These are phyloP conservation scores for Drosophila suzukii DNA, from an alignment of 1,140 invertebrate species.

Conservation along the genomic window DNA sequence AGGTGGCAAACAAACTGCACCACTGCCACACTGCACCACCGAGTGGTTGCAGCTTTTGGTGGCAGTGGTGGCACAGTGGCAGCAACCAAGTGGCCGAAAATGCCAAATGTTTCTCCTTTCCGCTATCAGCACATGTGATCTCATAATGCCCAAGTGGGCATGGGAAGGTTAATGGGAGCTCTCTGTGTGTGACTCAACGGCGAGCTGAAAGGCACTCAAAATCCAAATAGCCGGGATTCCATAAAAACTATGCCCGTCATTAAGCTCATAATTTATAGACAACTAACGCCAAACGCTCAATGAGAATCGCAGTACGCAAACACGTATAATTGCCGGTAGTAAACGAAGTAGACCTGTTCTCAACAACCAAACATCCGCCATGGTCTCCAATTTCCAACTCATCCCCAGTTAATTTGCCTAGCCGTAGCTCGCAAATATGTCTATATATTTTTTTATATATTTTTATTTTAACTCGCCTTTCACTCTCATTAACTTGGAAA, in stretches of 20 bases:
- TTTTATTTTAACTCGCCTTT: slow-evolving; percentile 61
- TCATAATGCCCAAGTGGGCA: slow-evolving; percentile 47
- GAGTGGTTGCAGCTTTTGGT: slow-evolving; percentile 1
- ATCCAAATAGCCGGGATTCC: slow-evolving; percentile 32
- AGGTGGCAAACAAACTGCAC: slow-evolving; percentile 55
- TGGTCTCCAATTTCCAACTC: slow-evolving; percentile 27
- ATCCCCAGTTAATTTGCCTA: slow-evolving; percentile 26
- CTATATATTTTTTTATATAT: slow-evolving; percentile 12
- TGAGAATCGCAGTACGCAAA: slow-evolving; percentile 8
- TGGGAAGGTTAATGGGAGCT: slow-evolving; percentile 27
- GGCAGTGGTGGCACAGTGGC: slow-evolving; percentile 1
- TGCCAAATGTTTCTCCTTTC: slow-evolving; percentile 62
- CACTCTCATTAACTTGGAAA: slow-evolving; percentile 67
- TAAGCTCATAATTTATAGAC: slow-evolving; percentile 51
- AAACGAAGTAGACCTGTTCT: slow-evolving; percentile 34
- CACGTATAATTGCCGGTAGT: slow-evolving; percentile 34
- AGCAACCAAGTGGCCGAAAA: slow-evolving; percentile 57
- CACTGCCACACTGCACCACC: slow-evolving; percentile 32
- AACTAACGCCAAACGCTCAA: slow-evolving; percentile 15
- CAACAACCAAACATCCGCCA: slow-evolving; percentile 11
- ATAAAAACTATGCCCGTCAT: slow-evolving; percentile 35
- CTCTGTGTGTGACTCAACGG: slow-evolving; percentile 31
- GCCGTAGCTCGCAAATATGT: slow-evolving; percentile 2
- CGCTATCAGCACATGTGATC: slow-evolving; percentile 60
- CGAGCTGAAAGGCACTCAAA: slow-evolving; percentile 29